Conservation (phyloP, 1,140 invertebrate genomes). For the Propsilocerus akamusi region DNA sequence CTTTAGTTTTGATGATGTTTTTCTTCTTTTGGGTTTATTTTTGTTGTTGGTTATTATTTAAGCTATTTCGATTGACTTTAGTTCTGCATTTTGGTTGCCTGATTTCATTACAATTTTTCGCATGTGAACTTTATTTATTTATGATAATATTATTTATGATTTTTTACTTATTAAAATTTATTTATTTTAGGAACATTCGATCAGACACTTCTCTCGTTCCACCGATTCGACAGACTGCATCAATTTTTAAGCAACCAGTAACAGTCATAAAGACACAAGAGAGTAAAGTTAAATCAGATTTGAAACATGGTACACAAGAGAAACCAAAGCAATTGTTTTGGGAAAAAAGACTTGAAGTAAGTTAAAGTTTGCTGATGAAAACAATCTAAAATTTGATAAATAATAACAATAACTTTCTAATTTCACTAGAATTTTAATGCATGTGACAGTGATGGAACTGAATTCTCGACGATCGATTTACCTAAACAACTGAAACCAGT, state of each 20-base stretch:
- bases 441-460: conserved; percentile 63
- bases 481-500: conserved; percentile 77
- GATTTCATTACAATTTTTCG: no score
- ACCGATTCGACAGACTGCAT: conserved; percentile 92
- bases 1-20: no score
- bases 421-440: conserved; percentile 48
- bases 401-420: background rate
- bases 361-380: background rate
- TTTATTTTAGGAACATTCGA: conserved; percentile 48
- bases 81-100: no score
- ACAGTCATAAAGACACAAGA: conserved; percentile 84
- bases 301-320: conserved; percentile 78
- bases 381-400: background rate
- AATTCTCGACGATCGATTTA: conserved; percentile 65
- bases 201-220: conserved; percentile 82
- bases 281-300: conserved; percentile 70
- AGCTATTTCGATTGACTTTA: no score
- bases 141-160: no score
- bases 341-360: conserved; percentile 82
- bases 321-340: conserved; percentile 95
- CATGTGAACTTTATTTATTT: no score
- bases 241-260: conserved; percentile 97
- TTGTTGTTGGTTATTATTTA: no score
- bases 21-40: no score
- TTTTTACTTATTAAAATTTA: background rate